Percentiles rank a stretch among this genome's conserved stretches.
These are phyloP conservation scores for Dyspetes luteomarginatus DNA, from an alignment of 2,888 invertebrate genomes.

Conservation along the genomic window DNA sequence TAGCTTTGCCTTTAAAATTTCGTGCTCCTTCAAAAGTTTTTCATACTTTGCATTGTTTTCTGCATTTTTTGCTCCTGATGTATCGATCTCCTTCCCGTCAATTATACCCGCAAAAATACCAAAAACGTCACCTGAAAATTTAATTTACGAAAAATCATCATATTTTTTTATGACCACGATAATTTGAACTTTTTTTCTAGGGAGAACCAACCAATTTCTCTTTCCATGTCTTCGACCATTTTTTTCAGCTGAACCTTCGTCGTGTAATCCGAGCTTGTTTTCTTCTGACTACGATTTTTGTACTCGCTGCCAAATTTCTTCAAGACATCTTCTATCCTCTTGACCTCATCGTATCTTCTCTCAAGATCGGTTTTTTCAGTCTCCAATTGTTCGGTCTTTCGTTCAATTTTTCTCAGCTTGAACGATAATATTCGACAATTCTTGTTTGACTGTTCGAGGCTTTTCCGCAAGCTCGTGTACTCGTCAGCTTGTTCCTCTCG, in stretches of 20 bases:
- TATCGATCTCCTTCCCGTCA: conserved; percentile 75
- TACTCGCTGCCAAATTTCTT: conserved; percentile 88
- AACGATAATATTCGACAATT: conserved; percentile 99
- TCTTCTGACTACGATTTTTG: conserved; percentile 89
- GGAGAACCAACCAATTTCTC: conserved; percentile 88
- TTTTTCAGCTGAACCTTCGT: conserved; percentile 90
- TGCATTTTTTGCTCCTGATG: conserved; percentile 68
- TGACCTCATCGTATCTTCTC: conserved; percentile 87
- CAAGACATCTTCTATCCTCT: conserved; percentile 87
- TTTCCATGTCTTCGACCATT: conserved; percentile 94
- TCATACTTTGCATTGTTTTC: conserved; percentile 76
- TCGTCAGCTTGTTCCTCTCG: conserved; percentile 99
- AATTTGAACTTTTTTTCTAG: not conserved
- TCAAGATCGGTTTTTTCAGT: conserved; percentile 91
- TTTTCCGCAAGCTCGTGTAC: conserved; percentile 96
- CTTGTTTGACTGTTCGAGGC: conserved; percentile 98
- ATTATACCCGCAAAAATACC: conserved; percentile 75
- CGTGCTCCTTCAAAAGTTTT: conserved; percentile 79
- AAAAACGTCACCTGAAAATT: conserved; percentile 75
- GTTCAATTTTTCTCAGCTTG: conserved; percentile 97
- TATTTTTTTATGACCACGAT: not conserved
- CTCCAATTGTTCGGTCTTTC: conserved; percentile 94
- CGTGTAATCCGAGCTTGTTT: conserved; percentile 89
- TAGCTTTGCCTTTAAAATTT: conserved; percentile 77
- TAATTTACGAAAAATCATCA: conserved; percentile 30